Evolutionary conservation across 1,140 invertebrate genomes (phyloP), one percentile per base, ranked within the genome.

Genomic region (Brachionus rubens): DNA sequence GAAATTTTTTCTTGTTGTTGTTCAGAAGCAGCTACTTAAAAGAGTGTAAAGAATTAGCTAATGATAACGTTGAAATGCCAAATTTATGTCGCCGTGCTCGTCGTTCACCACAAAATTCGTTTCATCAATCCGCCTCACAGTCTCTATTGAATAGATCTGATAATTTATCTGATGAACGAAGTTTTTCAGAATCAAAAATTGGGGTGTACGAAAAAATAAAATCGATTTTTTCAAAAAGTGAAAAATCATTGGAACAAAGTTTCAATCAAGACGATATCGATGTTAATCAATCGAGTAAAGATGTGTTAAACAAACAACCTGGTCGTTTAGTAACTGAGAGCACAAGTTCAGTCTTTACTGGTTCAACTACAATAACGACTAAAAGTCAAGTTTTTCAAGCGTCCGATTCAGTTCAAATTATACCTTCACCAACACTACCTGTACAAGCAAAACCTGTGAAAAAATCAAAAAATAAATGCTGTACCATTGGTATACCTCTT

Each of bases 1-100:
- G 16, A 3, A 2, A 59, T 59, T 33, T 6, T 19, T 21, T 48
- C 30, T 16, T 1, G 14, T 54, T 54, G n/a, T 30, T 65, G 24
- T 52, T 48, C 50, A 72, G 46, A 36, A 54, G 68, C 46, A 72
- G 68, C 28, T 72, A 72, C 33, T 72, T 72, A 54, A 48, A 19
- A 47, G 67, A 70, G 19, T 70, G 68, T n/a, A 48, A 52, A 36
- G 46, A 72, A 12, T 43, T 26, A 28, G 59, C 59, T 26, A 46
- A 65, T 24, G 68, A 72, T n/a, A 72, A 72, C 3, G 26, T 72
- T 10, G 68, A 50, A 30, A 72, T 72, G 50, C 68, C 68, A 1
- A 72, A 72, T 72, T 54, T 72, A 28, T 72, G 68, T 24, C 30
- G 68, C 21, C 68, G 46, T 12, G 9, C 68, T 0, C 68, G 68